Evolutionary conservation across 2,797 vertebrate genomes (phyloP), one percentile per base, ranked within the genome.

Genomic region (Australoheros facetus): DNA sequence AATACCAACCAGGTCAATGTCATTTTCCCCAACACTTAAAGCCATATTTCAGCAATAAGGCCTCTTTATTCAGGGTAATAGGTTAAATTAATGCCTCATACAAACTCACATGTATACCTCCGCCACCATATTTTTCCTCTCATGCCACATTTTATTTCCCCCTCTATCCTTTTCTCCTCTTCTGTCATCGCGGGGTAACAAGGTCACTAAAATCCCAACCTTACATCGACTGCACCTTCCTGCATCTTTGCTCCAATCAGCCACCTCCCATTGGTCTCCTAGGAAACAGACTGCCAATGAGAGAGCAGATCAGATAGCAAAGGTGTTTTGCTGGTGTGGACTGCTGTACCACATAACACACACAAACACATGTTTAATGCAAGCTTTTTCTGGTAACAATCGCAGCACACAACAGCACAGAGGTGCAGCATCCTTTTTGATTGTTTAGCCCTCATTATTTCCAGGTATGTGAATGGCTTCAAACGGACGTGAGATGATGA

Each of bases 211-310:
- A 86, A 86, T 69, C 17, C 71, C 34, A 23, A 87, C 89, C 87
- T 86, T 75, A 84, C 71, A 56, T 76, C 76, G 78, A 85, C 81
- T 71, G 39, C 56, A 37, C 81, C 81, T 87, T 87, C 78, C 86
- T 34, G 88, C 84, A 21, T 90, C 72, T 82, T 85, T 79, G 80
- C 90, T 57, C 90, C 92, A 80, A 85, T 92, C 79, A 71, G 83
- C 71, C 80, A 34, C 80, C 76, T 81, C 80, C 83, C 82, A 83
- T 81, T 71, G 39, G 93, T 93, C 80, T 84, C 92, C 88, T 82
- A 89, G 91, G 93, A 83, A 89, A 93, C 91, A 79, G 70, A 32
- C 82, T 57, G 48, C 88, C 90, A 89, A 87, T 91, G 76, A 80
- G 71, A 74, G 42, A 69, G 71, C 32, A 13, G 78, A 91, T 85